A percentile compares a stretch with the other conserved stretches of the same genome.
These are phyloP conservation scores for Ophion obscuratus DNA, from an alignment of 2,888 invertebrate species.

Conservation along the genomic window DNA sequence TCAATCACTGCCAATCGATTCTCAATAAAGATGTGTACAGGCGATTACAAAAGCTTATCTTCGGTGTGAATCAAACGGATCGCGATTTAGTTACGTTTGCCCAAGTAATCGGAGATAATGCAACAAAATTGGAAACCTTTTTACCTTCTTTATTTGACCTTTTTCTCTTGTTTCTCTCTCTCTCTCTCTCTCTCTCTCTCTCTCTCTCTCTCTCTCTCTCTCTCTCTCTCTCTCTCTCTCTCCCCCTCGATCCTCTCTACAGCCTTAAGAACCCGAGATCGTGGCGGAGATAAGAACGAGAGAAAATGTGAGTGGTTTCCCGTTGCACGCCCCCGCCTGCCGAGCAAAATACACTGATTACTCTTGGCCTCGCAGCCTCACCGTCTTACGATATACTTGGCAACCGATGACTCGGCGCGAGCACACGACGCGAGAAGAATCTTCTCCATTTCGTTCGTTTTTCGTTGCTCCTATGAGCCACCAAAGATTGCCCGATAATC, in stretches of 20 bases:
- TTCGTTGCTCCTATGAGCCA: constrained; percentile 43
- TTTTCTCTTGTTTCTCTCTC: not conserved
- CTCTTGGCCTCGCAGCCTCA: constrained; percentile 42
- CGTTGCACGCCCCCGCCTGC: constrained; percentile 33
- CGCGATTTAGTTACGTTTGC: not conserved
- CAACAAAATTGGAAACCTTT: constrained; percentile 1
- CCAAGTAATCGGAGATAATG: not conserved
- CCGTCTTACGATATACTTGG: constrained; percentile 52
- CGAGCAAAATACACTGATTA: constrained; percentile 55
- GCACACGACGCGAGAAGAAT: constrained; percentile 42
- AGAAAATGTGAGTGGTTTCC: constrained; percentile 61
- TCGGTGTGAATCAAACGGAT: not conserved
- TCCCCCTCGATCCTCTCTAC: not conserved
- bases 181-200: not conserved
- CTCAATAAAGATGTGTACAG: not conserved
- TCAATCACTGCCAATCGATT: not conserved
- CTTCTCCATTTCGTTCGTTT: constrained; percentile 10
- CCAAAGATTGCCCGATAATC: constrained; percentile 63
- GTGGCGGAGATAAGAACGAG: constrained; percentile 19
- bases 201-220: not conserved
- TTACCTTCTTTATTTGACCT: not conserved
- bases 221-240: not conserved
- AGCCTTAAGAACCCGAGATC: constrained; percentile 45
- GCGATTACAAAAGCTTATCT: not conserved
- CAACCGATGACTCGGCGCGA: constrained; percentile 63